Evolutionary conservation across 2,797 vertebrate species (phyloP).

Genomic region (Acanthurus tractus): DNA sequence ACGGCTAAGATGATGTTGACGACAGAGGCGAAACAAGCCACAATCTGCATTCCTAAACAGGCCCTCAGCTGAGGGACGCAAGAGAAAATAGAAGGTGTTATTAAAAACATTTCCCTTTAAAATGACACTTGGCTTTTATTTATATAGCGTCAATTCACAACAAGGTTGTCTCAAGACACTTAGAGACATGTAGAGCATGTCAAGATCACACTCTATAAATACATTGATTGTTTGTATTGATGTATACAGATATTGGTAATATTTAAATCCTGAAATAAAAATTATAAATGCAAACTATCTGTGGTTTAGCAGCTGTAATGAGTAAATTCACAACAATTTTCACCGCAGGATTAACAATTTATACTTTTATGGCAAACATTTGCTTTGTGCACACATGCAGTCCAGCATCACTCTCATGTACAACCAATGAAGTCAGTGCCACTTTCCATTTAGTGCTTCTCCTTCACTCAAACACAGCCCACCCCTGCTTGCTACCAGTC

Average conservation of each 20-base stretch:
- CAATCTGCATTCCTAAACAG: slow-evolving; percentile 77
- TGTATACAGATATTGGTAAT: background rate
- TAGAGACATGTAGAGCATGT: no score
- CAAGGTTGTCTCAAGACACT: no score
- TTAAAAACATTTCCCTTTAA: background rate
- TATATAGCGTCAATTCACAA: no score
- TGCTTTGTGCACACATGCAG: background rate
- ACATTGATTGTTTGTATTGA: no score
- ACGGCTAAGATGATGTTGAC: slow-evolving; percentile 42
- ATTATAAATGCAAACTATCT: background rate
- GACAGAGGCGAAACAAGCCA: slow-evolving; percentile 45
- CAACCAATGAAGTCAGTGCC: background rate
- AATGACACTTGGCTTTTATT: background rate
- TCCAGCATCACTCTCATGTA: background rate
- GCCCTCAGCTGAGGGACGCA: slow-evolving; percentile 69
- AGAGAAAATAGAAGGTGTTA: background rate
- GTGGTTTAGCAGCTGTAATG: background rate
- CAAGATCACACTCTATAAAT: no score
- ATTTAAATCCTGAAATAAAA: background rate
- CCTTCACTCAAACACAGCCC: background rate
- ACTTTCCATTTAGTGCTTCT: slow-evolving; percentile 1
- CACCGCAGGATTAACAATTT: background rate
- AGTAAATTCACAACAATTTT: background rate
- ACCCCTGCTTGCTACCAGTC: background rate
- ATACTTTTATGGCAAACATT: background rate